A percentile compares a stretch with the other conserved stretches of the same genome.
Conservation (phyloP, 2,113 vertebrate genomes). For the Irena cyanogastra region DNA sequence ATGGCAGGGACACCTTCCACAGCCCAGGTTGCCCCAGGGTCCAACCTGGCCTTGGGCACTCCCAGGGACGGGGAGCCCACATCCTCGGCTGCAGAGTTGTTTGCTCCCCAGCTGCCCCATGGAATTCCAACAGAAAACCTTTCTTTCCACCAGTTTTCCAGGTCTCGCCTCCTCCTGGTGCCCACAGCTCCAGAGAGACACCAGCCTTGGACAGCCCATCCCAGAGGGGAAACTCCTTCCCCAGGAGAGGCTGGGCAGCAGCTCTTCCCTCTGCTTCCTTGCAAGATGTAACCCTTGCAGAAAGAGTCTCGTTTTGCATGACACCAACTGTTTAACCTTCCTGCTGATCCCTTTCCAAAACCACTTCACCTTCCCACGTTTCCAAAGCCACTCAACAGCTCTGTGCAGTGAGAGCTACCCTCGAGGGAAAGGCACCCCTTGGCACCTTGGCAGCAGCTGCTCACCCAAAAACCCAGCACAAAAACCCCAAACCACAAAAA, state of each 20-base stretch:
- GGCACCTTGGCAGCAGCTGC: rapidly evolving
- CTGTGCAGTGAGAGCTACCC: not conserved
- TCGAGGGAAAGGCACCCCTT: not conserved
- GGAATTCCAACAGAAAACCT: not conserved
- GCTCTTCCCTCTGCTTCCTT: not conserved
- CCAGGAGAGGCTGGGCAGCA: rapidly evolving
- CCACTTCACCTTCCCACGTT: rapidly evolving
- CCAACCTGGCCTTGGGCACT: not conserved
- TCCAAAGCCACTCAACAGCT: rapidly evolving
- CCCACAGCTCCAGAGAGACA: rapidly evolving
- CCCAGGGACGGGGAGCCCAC: not conserved
- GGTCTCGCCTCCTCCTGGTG: not conserved
- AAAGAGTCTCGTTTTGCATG: too few species aligned
- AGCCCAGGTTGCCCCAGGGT: not conserved
- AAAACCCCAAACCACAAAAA: not conserved
- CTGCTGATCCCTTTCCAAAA: not conserved
- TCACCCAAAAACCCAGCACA: too few species aligned
- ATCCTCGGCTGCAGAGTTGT: rapidly evolving
- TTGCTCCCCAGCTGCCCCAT: not conserved
- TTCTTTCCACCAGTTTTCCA: not conserved
- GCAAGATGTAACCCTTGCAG: not conserved
- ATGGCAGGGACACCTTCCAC: not conserved
- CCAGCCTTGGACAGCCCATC: rapidly evolving
- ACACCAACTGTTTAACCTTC: not conserved
- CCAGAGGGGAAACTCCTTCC: rapidly evolving